Percentiles rank a stretch among this genome's conserved stretches.
phyloP scores from a whole-genome alignment of 1,140 invertebrate species.

The Heterodera schachtii region DNA sequence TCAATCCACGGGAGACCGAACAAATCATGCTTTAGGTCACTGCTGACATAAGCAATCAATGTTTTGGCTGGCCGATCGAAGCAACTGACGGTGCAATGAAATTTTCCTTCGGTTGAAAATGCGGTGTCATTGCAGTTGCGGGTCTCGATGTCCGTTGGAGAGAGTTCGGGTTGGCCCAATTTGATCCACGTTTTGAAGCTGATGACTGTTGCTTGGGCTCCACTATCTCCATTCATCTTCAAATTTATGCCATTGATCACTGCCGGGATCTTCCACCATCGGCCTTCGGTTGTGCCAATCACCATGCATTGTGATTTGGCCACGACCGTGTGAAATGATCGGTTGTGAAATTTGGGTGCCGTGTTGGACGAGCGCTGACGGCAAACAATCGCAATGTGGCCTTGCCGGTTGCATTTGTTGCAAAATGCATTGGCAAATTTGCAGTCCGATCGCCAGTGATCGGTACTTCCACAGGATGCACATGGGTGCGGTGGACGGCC shows the following conservation, averaged over 20 bases:
- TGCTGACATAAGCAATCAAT: constrained; percentile 9
- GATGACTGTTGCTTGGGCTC: constrained; percentile 3
- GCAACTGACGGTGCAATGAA: background rate
- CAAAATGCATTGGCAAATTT: background rate
- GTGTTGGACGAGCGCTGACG: background rate
- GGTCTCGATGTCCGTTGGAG: background rate
- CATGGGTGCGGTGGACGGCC: too few species aligned
- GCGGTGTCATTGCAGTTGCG: constrained; percentile 10
- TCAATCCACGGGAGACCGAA: constrained; percentile 9
- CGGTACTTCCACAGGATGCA: background rate
- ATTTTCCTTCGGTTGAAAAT: constrained; percentile 6
- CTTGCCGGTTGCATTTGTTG: constrained; percentile 1
- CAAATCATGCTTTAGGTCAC: constrained; percentile 4
- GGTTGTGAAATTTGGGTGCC: background rate
- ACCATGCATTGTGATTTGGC: background rate
- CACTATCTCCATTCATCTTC: constrained; percentile 6
- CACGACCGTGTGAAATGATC: background rate
- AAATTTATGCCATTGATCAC: background rate
- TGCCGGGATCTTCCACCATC: background rate
- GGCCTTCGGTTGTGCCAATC: too few species aligned
- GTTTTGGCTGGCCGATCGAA: background rate
- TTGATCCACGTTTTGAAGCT: constrained; percentile 8
- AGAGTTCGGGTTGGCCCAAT: background rate
- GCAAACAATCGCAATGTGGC: constrained; percentile 8
- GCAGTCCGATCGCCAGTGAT: constrained; percentile 6